Percentiles rank a stretch among this genome's conserved stretches.
Evolutionary conservation across 2,113 vertebrate species (phyloP).

Genomic region (Ceyx margarethae): DNA sequence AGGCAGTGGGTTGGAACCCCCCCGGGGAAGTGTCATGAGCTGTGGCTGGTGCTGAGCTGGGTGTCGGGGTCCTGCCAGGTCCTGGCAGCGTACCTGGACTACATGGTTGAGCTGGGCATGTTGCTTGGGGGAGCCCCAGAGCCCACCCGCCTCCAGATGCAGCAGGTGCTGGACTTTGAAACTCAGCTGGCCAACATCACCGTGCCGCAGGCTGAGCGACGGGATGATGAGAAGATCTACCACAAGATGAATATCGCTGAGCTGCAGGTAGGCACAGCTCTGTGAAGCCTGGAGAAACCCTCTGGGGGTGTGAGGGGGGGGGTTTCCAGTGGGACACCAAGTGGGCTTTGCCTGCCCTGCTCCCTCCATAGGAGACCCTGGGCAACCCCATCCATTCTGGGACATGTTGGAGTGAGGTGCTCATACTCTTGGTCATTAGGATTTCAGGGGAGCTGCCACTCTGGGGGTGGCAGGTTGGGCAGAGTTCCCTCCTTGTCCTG

Average conservation of each 20-base stretch:
- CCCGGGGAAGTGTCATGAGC: background rate
- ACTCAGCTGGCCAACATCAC: slow-evolving; percentile 90
- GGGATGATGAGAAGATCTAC: slow-evolving; percentile 97
- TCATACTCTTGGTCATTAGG: background rate
- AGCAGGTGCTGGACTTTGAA: slow-evolving; percentile 91
- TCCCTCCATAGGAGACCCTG: background rate
- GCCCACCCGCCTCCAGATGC: slow-evolving; percentile 85
- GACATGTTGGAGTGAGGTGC: background rate
- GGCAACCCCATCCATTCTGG: background rate
- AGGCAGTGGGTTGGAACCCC: background rate
- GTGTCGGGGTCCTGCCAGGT: slow-evolving; percentile 72
- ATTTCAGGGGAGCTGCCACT: background rate
- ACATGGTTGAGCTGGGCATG: slow-evolving; percentile 93
- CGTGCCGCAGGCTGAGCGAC: slow-evolving; percentile 90
- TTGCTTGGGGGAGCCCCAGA: slow-evolving; percentile 83
- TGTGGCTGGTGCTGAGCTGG: background rate
- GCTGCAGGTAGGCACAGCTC: slow-evolving; percentile 80
- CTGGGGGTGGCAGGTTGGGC: fast-evolving
- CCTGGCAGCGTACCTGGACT: slow-evolving; percentile 89
- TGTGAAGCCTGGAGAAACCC: background rate
- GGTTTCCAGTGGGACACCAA: background rate
- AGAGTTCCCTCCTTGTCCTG: background rate
- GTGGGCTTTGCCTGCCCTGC: fast-evolving
- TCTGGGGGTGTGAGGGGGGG: too few relatives aligned
- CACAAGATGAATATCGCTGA: slow-evolving; percentile 90